Percentiles rank a stretch among this genome's conserved stretches.
Conservation (phyloP, 2,113 vertebrate genomes). For the Apus apus region DNA sequence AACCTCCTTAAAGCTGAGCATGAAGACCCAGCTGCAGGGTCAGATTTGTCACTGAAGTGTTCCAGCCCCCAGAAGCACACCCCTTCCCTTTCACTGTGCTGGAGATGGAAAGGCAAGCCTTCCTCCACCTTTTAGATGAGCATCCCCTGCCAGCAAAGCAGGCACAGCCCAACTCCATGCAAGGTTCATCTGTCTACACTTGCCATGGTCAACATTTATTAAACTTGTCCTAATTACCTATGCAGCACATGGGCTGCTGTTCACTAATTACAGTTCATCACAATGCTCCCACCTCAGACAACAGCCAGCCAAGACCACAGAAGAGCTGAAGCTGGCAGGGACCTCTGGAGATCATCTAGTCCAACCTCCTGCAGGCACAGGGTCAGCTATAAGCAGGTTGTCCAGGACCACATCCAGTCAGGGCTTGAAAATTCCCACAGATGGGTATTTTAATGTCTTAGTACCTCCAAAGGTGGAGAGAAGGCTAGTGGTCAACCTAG, state of each 20-base stretch:
- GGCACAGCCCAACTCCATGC: background rate
- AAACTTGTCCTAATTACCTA: background rate
- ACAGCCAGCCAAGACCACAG: background rate
- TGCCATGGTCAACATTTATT: background rate
- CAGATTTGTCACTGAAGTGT: background rate
- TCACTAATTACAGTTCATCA: background rate
- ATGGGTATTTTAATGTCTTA: background rate
- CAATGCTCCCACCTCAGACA: background rate
- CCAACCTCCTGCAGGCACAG: background rate
- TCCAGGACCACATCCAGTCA: background rate
- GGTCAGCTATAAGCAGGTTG: background rate
- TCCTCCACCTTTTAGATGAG: background rate
- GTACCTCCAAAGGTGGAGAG: background rate
- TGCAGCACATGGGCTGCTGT: background rate
- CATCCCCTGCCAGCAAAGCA: background rate
- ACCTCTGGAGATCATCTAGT: background rate
- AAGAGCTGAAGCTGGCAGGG: background rate
- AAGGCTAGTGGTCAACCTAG: background rate
- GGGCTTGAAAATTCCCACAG: background rate
- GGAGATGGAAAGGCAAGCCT: background rate
- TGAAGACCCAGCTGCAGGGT: background rate
- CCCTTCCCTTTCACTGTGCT: rapidly evolving
- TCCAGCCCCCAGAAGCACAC: background rate
- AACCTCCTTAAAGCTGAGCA: background rate
- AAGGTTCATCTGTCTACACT: background rate